Percentiles rank a stretch among this genome's conserved stretches.
phyloP scores from a whole-genome alignment of 2,797 vertebrate genomes.

The Enteromius fasciolatus region DNA sequence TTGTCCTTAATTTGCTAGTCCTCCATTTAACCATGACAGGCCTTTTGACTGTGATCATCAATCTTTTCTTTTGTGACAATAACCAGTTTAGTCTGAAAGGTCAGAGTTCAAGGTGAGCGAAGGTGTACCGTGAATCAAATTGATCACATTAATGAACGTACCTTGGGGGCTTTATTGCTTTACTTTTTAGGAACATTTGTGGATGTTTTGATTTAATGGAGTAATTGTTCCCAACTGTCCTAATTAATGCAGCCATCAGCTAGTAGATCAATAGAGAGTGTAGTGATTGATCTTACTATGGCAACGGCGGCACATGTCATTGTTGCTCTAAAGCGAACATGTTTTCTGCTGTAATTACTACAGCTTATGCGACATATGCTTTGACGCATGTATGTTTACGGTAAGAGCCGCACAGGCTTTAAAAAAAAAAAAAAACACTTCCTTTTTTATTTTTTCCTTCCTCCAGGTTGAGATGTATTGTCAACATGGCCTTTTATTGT shows the following conservation, averaged over 20 bases:
- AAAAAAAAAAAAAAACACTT: conserved; percentile 44
- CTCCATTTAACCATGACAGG: conserved; percentile 14
- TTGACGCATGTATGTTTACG: conserved; percentile 28
- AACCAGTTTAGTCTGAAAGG: conserved; percentile 24
- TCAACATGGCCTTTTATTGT: conserved; percentile 65
- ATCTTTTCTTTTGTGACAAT: conserved; percentile 29
- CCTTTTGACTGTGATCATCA: conserved; percentile 29
- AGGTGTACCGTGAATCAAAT: conserved; percentile 23
- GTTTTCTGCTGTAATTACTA: conserved; percentile 22
- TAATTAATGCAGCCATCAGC: conserved; percentile 55
- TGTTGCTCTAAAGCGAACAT: conserved; percentile 35
- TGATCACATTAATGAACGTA: conserved; percentile 35
- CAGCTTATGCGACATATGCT: conserved; percentile 28
- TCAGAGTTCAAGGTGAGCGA: conserved; percentile 40
- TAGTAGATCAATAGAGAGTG: conserved; percentile 45
- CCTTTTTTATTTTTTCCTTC: conserved; percentile 61
- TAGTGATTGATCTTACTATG: conserved; percentile 51
- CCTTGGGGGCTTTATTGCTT: conserved; percentile 9
- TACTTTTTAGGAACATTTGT: conserved; percentile 15
- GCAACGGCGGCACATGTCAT: conserved; percentile 7
- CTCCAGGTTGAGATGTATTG: conserved; percentile 71
- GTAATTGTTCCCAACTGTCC: conserved; percentile 46
- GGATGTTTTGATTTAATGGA: conserved; percentile 49
- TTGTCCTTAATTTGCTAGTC: background rate
- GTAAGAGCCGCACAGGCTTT: conserved; percentile 10